Evolutionary conservation across 2,113 vertebrate genomes (phyloP), one percentile per base, ranked within the genome.

Genomic region (Uropsilus gracilis): DNA sequence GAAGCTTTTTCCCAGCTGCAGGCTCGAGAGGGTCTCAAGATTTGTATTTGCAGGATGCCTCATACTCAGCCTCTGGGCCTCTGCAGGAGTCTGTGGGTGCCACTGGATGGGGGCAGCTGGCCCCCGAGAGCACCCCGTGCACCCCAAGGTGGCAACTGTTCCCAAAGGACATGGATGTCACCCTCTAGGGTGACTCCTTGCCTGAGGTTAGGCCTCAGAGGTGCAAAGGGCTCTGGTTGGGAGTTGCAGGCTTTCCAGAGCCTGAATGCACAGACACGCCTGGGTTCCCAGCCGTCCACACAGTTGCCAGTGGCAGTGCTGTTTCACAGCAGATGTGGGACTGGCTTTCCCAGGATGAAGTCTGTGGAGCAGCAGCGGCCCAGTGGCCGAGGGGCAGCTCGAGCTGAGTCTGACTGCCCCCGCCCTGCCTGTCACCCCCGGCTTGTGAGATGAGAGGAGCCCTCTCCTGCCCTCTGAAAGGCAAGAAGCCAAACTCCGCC

Each of bases 221-320:
- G n/a, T 32, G 17, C 78, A 64, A 18, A 34, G 68, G 7, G 10
- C 83, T 64, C 72, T 34, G 30, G 53, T 83, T 26, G 26, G 17
- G 69, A 92, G 63, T 22, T 39, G 6, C 4, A n/a, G 50, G 39
- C 39, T n/a, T 34, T 73, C 8, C 34, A 48, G 42, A 34, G 20
- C 30, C 10, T 26, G 8, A 24, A 8, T 10, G 0, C 4, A 18
- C 18, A 4, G 1, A 24, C 61, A 2, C 18, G 12, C 48, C 64
- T 46, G 32, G 6, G 57, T 59, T n/a, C 39, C 77, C 30, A 14
- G 3, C 7, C 66, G 50, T 7, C 39, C 34, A 53, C 30, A 2
- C 0, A 48, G 59, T 26, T 7, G 32, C 18, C 0, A 0, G 32
- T 26, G 32, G 24, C 0, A 0, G 32, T 26, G 3, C 24, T 18